Evolutionary conservation across 2,113 vertebrate species (phyloP), one percentile per base, ranked within the genome.

Genomic region (Tachuris rubrigastra): DNA sequence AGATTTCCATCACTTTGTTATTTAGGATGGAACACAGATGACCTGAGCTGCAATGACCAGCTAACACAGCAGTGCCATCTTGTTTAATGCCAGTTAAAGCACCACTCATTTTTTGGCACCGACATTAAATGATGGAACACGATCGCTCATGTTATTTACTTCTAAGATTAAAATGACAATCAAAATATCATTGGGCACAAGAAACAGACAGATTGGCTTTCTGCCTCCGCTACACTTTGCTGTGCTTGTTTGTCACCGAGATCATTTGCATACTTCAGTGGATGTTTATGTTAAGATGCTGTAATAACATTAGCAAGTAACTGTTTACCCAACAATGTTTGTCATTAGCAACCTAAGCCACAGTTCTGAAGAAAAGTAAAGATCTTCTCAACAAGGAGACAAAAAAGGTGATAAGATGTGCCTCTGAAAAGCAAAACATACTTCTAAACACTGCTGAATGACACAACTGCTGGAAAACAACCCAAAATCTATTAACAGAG

Each of bases 91-190:
- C 59, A 41, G 63, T 50, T 78, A 85, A 73, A 94, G 71, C 27
- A 47, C 44, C 60, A 15, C 50, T 90, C 49, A 8, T 52, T 88
- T 95, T 60, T 37, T 96, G 91, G 95, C 93, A 68, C 85, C 31
- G 50, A 60, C 92, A 77, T 69, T 30, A 91, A 96, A 94, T 49
- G 66, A 86, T 22, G 42, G 73, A 87, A 85, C 76, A 67, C 21
- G 68, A 87, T 59, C 21, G 46, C 85, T 7, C 15, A 81, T 69
- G 83, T 84, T 96, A 95, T 94, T 96, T 96, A 96, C 79, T 82
- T 89, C 73, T 89, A 86, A 90, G 53, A 97, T 81, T 95, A 96
- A 96, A 97, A 95, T 50, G 25, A 93, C 79, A 92, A 96, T 88
- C 68, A 95, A 94, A 97, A 91, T 78, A 93, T 82, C 87, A 90